Evolutionary conservation across 2,797 vertebrate genomes (phyloP).

Genomic region (Hylomyscus alleni): DNA sequence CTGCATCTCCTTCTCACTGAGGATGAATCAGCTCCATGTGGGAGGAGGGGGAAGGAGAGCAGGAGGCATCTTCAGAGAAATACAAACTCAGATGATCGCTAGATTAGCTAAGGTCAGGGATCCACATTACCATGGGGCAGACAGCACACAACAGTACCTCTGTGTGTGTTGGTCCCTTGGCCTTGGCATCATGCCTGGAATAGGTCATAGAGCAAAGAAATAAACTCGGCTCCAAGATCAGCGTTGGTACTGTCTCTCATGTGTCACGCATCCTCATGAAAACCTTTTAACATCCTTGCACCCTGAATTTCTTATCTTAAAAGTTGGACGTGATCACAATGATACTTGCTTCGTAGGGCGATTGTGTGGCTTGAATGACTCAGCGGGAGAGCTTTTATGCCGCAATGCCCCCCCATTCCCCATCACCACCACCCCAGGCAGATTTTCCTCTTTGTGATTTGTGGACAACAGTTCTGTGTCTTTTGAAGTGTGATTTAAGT

Average conservation of each 20-base stretch:
- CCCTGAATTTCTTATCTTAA: background rate
- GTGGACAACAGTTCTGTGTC: background rate
- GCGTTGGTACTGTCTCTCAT: background rate
- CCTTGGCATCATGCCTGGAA: background rate
- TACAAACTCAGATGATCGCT: background rate
- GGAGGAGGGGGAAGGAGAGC: background rate
- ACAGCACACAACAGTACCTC: background rate
- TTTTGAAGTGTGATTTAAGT: slow-evolving; percentile 41
- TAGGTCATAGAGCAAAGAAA: background rate
- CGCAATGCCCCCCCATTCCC: background rate
- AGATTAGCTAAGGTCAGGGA: background rate
- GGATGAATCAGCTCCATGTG: slow-evolving; percentile 46
- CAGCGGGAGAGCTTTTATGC: background rate
- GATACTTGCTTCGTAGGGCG: rapidly evolving
- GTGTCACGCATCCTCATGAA: background rate
- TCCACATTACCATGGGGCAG: rapidly evolving
- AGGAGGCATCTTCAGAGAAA: slow-evolving; percentile 13
- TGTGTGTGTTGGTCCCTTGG: background rate
- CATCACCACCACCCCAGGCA: background rate
- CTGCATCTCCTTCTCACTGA: slow-evolving; percentile 17
- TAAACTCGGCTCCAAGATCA: background rate
- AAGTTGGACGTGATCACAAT: background rate
- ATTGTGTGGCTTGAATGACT: background rate
- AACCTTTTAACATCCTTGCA: background rate
- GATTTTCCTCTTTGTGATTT: background rate